Conservation (phyloP, 2,888 invertebrate genomes). For the Morpho deidamia region DNA sequence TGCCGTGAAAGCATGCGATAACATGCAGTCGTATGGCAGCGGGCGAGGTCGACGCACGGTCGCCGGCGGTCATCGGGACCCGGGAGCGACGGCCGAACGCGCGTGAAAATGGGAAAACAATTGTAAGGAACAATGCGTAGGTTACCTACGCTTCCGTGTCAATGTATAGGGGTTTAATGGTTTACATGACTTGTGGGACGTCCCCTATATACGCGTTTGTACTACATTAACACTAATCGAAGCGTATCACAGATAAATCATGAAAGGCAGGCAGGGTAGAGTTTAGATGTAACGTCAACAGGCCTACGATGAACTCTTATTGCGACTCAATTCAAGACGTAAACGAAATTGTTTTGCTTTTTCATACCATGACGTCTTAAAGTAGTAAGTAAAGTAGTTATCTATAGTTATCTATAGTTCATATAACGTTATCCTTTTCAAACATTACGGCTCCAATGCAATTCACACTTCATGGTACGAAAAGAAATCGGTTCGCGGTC, state of each 20-base stretch:
- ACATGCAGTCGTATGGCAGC: conserved; percentile 36
- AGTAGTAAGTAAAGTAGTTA: too few relatives aligned
- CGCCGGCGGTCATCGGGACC: conserved; percentile 44
- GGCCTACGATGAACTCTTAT: too few relatives aligned
- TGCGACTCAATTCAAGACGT: too few relatives aligned
- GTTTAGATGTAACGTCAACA: too few relatives aligned
- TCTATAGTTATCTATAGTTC: too few relatives aligned
- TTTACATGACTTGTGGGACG: conserved; percentile 5
- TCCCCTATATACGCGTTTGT: conserved; percentile 12
- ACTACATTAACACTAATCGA: neutral
- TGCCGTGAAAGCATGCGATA: conserved; percentile 37
- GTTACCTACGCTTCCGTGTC: conserved; percentile 36
- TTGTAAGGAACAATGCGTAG: conserved; percentile 54
- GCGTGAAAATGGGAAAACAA: conserved; percentile 57
- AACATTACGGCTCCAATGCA: too few relatives aligned
- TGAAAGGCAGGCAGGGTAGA: too few relatives aligned
- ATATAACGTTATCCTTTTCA: too few relatives aligned
- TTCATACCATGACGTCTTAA: too few relatives aligned
- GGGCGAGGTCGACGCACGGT: conserved; percentile 53
- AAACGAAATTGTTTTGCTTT: too few relatives aligned
- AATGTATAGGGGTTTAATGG: conserved; percentile 10
- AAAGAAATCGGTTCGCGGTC: too few relatives aligned
- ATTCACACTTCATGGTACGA: too few relatives aligned
- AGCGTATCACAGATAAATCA: neutral
- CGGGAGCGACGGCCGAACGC: conserved; percentile 41